Evolutionary conservation across 2,888 invertebrate species (phyloP).

Genomic region (Lasioglossum villosulum): DNA sequence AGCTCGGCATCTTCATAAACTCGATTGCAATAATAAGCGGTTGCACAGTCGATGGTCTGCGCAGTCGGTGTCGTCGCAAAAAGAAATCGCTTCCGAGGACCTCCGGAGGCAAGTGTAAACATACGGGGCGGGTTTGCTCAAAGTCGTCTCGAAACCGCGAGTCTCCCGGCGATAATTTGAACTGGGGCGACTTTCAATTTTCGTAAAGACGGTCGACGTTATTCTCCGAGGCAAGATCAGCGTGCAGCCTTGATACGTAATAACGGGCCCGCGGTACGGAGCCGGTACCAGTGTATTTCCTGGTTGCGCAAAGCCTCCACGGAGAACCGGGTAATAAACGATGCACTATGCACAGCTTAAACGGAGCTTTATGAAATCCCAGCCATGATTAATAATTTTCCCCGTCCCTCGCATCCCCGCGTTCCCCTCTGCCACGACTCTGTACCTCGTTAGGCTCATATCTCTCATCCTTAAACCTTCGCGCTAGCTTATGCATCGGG

Average conservation of each 20-base stretch:
- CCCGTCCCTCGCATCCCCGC: constrained; percentile 45
- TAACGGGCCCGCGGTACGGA: constrained; percentile 46
- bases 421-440: constrained; percentile 32
- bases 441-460: constrained; percentile 71
- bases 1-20: background rate
- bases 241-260: constrained; percentile 53
- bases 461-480: constrained; percentile 67
- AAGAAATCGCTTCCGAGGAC: background rate
- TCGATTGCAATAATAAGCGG: background rate
- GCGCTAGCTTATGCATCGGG: constrained; percentile 68
- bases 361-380: constrained; percentile 83
- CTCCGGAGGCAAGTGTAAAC: constrained; percentile 2
- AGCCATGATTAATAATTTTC: constrained; percentile 82
- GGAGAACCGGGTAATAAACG: constrained; percentile 79
- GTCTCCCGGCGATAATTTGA: constrained; percentile 22
- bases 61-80: background rate
- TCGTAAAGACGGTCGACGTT: constrained; percentile 38
- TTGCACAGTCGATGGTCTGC: background rate
- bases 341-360: constrained; percentile 79
- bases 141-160: constrained; percentile 6
- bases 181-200: constrained; percentile 43
- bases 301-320: constrained; percentile 69
- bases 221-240: constrained; percentile 43
- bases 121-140: constrained; percentile 36
- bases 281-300: constrained; percentile 73